Evolutionary conservation across 2,113 vertebrate species (phyloP).

Genomic region (Myxocyprinus asiaticus): DNA sequence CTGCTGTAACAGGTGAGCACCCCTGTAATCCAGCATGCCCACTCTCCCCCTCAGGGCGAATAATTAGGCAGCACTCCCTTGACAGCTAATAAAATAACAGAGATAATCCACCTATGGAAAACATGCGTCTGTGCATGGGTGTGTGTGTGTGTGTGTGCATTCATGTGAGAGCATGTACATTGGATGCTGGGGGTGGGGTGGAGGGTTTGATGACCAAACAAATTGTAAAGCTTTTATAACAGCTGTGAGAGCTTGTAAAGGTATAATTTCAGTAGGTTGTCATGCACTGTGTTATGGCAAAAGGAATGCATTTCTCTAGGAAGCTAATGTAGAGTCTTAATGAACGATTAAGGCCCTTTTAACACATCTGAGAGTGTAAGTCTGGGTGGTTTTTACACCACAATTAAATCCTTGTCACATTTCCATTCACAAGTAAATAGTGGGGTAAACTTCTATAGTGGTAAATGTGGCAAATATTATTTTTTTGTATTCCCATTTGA

Average conservation of each 20-base stretch:
- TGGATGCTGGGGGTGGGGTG: neutral
- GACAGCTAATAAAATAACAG: constrained; percentile 57
- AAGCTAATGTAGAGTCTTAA: no score
- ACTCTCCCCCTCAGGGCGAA: constrained; percentile 21
- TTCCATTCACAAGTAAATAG: no score
- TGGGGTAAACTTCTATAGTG: no score
- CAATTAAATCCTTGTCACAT: no score
- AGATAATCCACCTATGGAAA: constrained; percentile 55
- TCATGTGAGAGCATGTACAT: neutral
- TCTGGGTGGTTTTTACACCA: no score
- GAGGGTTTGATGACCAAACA: neutral
- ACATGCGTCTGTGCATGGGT: constrained; percentile 1
- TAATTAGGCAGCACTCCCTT: constrained; percentile 11
- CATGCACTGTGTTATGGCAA: neutral
- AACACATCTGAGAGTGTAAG: no score
- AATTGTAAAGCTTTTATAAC: neutral
- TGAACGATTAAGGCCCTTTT: no score
- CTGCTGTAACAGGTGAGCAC: constrained; percentile 56
- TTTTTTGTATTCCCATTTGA: no score
- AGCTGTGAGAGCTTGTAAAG: neutral
- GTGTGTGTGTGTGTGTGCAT: constrained; percentile 31
- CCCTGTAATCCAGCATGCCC: constrained; percentile 56
- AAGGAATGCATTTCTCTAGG: no score
- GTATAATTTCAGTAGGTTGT: constrained; percentile 43
- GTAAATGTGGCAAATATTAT: no score